Base-by-base conservation (phyloP, 2,113 vertebrate genomes). In the Rousettus leschenaultii region DNA sequence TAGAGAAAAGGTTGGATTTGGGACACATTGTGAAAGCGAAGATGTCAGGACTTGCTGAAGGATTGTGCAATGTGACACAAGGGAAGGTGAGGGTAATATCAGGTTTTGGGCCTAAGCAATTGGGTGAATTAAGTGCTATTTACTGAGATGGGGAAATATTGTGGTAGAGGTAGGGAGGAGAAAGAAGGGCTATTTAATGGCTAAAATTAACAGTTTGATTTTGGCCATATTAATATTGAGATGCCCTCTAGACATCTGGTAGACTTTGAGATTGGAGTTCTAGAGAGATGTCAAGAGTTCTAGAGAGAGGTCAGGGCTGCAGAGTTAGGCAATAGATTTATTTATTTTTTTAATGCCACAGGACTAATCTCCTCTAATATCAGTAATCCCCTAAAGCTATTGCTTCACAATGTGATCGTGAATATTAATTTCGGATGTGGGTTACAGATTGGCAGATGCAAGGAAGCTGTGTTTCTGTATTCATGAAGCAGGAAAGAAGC, bases 401-500 rank as follows among this genome's bases (percentile, higher is more conserved):
- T 75, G 82, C 26, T 93, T 91, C 26, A 38, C 2, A 14, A 24
- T 26, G 10, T 61, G 40, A 91, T 43, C 40, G 61, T 28, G 91
- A 66, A 89, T 0, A 1, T 51, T 91, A 89, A 57, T 75, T 91
- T 96, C 55, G 83, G 63, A 89, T 59, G 28, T 79, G 18, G 40
- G 63, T 55, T 82, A 28, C 12, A 96, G 68, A 65, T 22, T 53
- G 30, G 38, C 86, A 43, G 24, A 53, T 33, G n/a, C 33, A 70
- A 51, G 8, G n/a, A 95, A 86, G 74, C 38, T 84, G 48, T 85
- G 77, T 86, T 95, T 83, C 68, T 86, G 18, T 93, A 61, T 86
- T 93, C 80, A 88, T 80, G 53, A 89, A 66, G 86, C 38, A 92
- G 8, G n/a, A 71, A 91, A 93, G 55, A 86, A 79, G n/a, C 48